Percentiles rank a stretch among this genome's conserved stretches.
These are phyloP conservation scores for Melipona quadrifasciata DNA, from an alignment of 1,140 invertebrate genomes.

Conservation along the genomic window DNA sequence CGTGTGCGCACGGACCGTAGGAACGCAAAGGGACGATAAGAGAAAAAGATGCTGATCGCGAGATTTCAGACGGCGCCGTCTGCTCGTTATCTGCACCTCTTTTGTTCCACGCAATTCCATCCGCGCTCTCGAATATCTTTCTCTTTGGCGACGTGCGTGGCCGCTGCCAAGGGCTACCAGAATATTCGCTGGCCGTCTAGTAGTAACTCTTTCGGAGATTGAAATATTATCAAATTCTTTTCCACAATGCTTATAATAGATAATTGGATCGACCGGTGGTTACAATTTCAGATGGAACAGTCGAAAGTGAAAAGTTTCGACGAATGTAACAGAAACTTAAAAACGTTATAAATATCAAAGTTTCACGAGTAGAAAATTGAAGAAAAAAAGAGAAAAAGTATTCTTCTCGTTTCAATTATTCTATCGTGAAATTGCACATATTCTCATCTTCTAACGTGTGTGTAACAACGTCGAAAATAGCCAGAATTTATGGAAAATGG, in stretches of 20 bases:
- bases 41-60: slow-evolving; percentile 43
- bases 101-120: slow-evolving; percentile 29
- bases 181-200: not conserved
- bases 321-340: too few species aligned
- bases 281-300: not conserved
- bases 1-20: slow-evolving; percentile 33
- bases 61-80: slow-evolving; percentile 46
- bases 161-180: too few species aligned
- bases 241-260: too few species aligned
- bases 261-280: not conserved
- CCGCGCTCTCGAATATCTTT: slow-evolving; percentile 8
- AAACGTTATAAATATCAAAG: too few species aligned
- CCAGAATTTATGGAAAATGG: not conserved
- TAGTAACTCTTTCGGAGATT: not conserved
- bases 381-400: too few species aligned
- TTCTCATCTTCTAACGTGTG: too few species aligned
- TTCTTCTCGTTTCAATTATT: not conserved
- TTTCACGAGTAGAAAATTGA: too few species aligned
- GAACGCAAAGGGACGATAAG: slow-evolving; percentile 28
- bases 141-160: not conserved
- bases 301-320: too few species aligned
- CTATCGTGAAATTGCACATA: not conserved
- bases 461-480: not conserved
- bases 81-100: slow-evolving; percentile 39
- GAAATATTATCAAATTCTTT: not conserved